Base-by-base conservation (phyloP, 2,888 invertebrate species). In the Callosobruchus maculatus region DNA sequence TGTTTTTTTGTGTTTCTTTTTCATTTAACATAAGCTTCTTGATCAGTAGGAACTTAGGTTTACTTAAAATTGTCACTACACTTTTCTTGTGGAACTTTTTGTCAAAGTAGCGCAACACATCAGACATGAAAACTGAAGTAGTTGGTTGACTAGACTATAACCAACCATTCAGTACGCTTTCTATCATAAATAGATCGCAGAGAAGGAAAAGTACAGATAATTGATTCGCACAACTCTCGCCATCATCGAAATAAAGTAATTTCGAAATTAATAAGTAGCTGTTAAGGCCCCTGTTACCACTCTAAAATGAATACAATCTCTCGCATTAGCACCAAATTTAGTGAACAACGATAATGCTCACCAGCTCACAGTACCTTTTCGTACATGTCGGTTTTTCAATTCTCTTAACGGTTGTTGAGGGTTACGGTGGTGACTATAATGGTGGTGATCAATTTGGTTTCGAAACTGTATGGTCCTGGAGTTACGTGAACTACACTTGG, bases 401-500 rank as follows among this genome's bases (percentile, higher is more conserved):
- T 30, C n/a, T n/a, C n/a, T 30, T 3, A 9, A 3, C 30, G 9
- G 49, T 7, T 5, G 49, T 49, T 49, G 49, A 49, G 1, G 49
- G 49, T 1, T 49, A 49, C 49, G 49, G 4, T 13, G 49, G 49
- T 18, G 13, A 13, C 13, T 49, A 68, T 68, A 20, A 68, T 20
- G 21, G 1, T 22, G 21, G 22, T 68, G 68, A 68, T 5, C 21
- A 68, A 30, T 18, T 20, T 22, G 67, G 21, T 21, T 71, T 71
- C 22, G 26, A 66, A 22, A 67, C 71, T 4, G 67, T 22, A 9
- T 67, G 21, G 21, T 67, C 66, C 21, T 94, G 93, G 93, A 90
- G 90, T 83, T 89, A 89, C 77, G 88, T 93, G 76, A 92, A 93
- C 83, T 92, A 90, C 85, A 90, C 90, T 67, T 94, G 93, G 92